A percentile compares a stretch with the other conserved stretches of the same genome.
These are phyloP conservation scores for Sebastes vulpes DNA, from an alignment of 2,797 vertebrate species.

Conservation along the genomic window DNA sequence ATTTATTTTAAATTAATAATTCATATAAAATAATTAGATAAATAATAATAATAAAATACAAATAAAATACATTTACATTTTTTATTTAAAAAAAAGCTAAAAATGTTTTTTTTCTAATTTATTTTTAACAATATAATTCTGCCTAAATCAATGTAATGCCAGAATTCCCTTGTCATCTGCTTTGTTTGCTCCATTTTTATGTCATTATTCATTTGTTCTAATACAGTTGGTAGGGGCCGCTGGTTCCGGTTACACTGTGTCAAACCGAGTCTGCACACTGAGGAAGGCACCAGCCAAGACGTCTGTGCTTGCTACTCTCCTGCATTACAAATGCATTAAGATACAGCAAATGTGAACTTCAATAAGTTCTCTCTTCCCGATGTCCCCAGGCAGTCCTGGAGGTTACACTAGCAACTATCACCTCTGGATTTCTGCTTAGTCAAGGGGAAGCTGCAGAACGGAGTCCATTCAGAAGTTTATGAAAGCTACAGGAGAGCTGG, in stretches of 20 bases:
- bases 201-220: neutral
- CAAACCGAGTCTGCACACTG: neutral
- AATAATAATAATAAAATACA: no score
- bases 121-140: no score
- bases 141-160: neutral
- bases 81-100: no score
- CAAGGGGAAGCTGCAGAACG: neutral
- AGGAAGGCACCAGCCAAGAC: neutral
- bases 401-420: neutral
- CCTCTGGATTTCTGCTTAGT: neutral
- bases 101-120: neutral
- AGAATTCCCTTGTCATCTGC: neutral
- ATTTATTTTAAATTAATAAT: neutral
- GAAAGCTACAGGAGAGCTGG: neutral
- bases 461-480: neutral
- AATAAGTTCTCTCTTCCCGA: neutral
- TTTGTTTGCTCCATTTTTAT: neutral
- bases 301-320: neutral
- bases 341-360: neutral
- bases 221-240: neutral
- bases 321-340: neutral
- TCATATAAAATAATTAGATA: neutral
- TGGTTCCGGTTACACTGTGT: neutral
- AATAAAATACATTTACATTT: no score
- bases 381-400: neutral